These are phyloP conservation scores for Leptodirus hochenwartii DNA, from an alignment of 2,888 invertebrate species.

Conservation along the genomic window DNA sequence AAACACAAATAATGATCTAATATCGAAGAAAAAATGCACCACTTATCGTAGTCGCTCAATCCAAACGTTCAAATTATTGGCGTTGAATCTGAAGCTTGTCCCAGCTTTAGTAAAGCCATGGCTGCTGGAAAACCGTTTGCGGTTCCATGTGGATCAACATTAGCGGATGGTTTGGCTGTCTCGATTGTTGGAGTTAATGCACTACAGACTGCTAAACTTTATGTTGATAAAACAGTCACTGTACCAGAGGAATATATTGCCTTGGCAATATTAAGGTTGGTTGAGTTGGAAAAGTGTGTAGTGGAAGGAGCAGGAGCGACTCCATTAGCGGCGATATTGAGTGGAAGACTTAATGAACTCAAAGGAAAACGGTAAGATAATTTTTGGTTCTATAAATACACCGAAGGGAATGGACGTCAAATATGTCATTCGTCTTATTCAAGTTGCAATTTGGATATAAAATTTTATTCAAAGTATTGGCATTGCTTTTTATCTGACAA, in stretches of 20 bases:
- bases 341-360: constrained; percentile 62
- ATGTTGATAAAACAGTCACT: constrained; percentile 63
- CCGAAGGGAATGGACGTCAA: no score
- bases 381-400: no score
- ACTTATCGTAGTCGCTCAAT: no score
- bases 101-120: constrained; percentile 59
- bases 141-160: constrained; percentile 49
- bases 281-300: constrained; percentile 74
- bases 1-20: constrained; percentile 48
- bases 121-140: constrained; percentile 46
- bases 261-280: constrained; percentile 56
- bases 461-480: no score
- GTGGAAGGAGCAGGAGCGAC: constrained; percentile 84
- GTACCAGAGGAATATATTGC: constrained; percentile 74
- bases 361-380: no score
- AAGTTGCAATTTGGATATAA: no score
- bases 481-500: no score
- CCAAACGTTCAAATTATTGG: no score
- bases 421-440: no score
- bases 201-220: constrained; percentile 47
- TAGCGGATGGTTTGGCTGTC: constrained; percentile 81
- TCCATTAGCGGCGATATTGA: constrained; percentile 68
- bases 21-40: no score
- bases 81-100: constrained; percentile 72
- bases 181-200: constrained; percentile 78